Evolutionary conservation across 2,888 invertebrate species (phyloP).

Genomic region (Torymus auratus): DNA sequence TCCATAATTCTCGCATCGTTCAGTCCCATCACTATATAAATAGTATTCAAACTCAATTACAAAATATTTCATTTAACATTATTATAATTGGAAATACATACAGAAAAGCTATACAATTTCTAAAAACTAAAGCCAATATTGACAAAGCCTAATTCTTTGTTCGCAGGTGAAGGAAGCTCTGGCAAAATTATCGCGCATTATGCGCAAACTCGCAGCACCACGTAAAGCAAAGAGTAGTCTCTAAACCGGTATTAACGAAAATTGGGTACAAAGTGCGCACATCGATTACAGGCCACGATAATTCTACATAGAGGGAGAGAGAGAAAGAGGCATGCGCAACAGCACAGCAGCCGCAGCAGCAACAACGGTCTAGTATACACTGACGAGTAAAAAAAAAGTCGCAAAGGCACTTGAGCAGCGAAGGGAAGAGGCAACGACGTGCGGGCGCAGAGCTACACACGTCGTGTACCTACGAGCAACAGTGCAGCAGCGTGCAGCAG

Average conservation of each 20-base stretch:
- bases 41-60: no score
- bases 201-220: not conserved
- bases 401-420: not conserved
- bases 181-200: not conserved
- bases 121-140: no score
- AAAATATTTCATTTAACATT: no score
- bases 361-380: not conserved
- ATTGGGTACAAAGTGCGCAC: constrained; percentile 35
- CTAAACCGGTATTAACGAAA: constrained; percentile 25
- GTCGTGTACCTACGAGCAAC: constrained; percentile 8
- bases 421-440: not conserved
- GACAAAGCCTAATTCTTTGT: no score
- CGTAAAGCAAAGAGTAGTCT: constrained; percentile 13
- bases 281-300: constrained; percentile 28
- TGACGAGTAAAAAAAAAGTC: constrained; percentile 11
- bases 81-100: no score
- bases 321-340: not conserved
- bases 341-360: not conserved
- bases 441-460: constrained; percentile 22
- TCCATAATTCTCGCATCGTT: no score
- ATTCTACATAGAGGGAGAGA: not conserved
- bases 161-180: no score
- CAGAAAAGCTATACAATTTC: no score
- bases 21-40: no score
- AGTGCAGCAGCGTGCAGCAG: not conserved